Percentiles rank a stretch among this genome's conserved stretches.
Evolutionary conservation across 2,113 vertebrate species (phyloP).

Genomic region (Phalacrocorax pelagicus): DNA sequence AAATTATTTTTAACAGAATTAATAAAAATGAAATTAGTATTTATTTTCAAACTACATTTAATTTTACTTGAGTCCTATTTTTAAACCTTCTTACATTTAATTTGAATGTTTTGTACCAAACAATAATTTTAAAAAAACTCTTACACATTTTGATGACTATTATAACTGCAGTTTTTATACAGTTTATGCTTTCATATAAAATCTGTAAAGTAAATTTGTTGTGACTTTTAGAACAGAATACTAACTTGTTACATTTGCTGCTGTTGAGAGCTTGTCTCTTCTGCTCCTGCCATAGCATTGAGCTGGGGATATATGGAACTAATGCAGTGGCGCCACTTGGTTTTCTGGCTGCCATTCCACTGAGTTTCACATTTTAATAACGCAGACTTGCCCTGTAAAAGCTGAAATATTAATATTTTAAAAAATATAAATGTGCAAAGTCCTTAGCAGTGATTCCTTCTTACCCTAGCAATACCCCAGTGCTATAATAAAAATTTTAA

Average conservation of each 20-base stretch:
- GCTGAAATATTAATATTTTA: not conserved
- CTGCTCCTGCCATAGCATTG: not conserved
- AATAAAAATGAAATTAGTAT: not conserved
- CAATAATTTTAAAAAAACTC: not conserved
- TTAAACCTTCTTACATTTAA: not conserved
- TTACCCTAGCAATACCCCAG: not conserved
- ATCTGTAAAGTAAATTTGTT: not conserved
- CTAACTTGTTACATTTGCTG: not conserved
- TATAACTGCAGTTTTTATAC: not conserved
- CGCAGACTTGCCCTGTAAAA: not conserved
- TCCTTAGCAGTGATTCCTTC: not conserved
- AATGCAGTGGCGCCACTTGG: not conserved
- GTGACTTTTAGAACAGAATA: not conserved
- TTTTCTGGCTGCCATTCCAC: not conserved
- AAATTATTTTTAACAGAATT: not conserved
- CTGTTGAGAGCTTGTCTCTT: not conserved
- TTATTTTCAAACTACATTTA: not conserved
- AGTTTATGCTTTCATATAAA: not conserved
- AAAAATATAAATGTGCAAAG: not conserved
- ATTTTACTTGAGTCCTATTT: not conserved
- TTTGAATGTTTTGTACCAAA: not conserved
- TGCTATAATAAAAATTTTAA: not conserved
- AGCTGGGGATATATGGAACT: not conserved
- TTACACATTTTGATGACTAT: not conserved
- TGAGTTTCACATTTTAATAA: not conserved